These are phyloP conservation scores for Hyposoter dolosus DNA, from an alignment of 2,888 invertebrate species.

Conservation along the genomic window DNA sequence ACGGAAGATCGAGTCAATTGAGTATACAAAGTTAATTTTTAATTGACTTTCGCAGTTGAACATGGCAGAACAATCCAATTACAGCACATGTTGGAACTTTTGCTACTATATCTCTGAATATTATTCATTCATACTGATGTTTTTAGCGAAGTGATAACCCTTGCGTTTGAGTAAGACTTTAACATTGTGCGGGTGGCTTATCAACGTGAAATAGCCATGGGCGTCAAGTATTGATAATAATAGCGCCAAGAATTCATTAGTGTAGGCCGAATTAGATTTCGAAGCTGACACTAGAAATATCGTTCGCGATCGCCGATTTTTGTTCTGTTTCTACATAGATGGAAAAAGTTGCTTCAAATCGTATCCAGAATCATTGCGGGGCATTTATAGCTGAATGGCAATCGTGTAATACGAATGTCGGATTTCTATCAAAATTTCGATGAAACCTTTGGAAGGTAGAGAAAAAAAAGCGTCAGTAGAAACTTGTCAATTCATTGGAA, in stretches of 20 bases:
- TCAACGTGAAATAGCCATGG: background rate
- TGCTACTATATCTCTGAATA: background rate
- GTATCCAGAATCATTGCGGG: background rate
- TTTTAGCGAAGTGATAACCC: background rate
- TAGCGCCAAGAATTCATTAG: background rate
- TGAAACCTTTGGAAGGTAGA: background rate
- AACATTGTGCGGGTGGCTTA: background rate
- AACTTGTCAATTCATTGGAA: background rate
- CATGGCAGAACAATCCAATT: background rate
- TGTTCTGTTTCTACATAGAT: background rate
- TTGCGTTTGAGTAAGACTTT: background rate
- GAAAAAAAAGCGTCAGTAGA: background rate
- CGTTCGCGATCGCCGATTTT: background rate
- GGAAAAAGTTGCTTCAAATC: background rate
- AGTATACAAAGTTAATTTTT: conserved; percentile 11
- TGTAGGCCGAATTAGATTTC: background rate
- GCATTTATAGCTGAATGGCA: background rate
- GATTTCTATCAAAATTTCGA: background rate
- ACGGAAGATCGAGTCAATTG: conserved; percentile 5
- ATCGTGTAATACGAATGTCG: background rate
- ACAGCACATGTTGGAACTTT: background rate
- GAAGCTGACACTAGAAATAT: background rate
- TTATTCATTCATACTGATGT: background rate
- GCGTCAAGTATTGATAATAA: background rate
- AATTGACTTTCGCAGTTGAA: background rate